Conservation (phyloP, 2,797 vertebrate species). For the Oreortyx pictus region DNA sequence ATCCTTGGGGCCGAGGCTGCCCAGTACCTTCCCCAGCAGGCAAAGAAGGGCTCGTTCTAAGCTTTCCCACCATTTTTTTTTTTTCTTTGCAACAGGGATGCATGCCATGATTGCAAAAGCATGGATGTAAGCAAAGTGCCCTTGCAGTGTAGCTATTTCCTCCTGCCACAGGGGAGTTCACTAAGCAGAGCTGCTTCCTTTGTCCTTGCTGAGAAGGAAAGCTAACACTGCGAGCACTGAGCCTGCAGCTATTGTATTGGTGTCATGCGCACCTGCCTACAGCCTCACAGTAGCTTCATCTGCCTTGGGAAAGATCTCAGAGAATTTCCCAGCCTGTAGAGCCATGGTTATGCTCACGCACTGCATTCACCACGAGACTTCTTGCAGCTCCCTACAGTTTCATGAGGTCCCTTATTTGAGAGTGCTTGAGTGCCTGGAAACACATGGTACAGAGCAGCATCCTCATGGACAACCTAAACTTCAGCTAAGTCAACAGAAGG, state of each 20-base stretch:
- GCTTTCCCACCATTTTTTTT: neutral
- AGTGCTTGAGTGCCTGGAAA: neutral
- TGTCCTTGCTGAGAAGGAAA: constrained; percentile 16
- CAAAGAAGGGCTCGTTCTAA: neutral
- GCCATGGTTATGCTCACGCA: neutral
- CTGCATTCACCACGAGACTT: neutral
- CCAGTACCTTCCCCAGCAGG: neutral
- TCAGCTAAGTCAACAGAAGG: neutral
- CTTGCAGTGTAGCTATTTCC: neutral
- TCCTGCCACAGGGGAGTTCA: neutral
- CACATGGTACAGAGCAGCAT: neutral
- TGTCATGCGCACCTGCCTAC: neutral
- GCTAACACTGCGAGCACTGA: neutral
- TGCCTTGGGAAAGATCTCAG: neutral
- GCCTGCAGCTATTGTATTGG: neutral
- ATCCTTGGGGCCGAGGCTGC: neutral
- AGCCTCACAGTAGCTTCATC: neutral
- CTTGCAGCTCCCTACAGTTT: neutral
- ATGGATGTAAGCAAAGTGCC: neutral
- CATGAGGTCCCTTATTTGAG: neutral
- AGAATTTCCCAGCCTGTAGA: neutral
- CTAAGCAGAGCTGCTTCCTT: neutral
- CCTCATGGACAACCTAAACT: neutral
- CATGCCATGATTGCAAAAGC: accelerated
- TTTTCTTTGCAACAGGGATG: no score